Conservation (phyloP, 2,888 invertebrate genomes). For the Leptinotarsa rubiginosa region DNA sequence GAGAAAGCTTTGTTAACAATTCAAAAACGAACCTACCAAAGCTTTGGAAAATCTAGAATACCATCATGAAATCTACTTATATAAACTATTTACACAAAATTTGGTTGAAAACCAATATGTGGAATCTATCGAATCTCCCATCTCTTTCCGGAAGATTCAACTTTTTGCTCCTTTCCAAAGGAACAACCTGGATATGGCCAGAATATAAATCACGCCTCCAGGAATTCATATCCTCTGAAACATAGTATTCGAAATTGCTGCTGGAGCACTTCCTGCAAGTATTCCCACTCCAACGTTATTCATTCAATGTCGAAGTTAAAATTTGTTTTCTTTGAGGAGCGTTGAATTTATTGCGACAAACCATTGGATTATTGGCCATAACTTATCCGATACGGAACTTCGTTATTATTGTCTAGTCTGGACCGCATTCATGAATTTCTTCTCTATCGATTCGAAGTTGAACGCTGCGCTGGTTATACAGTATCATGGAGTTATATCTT, state of each 20-base stretch:
- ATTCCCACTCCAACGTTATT: conserved; percentile 41
- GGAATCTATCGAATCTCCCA: too few relatives aligned
- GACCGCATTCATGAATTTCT: conserved; percentile 52
- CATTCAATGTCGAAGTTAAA: conserved; percentile 45
- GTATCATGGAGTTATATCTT: conserved; percentile 61
- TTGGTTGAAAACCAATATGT: too few relatives aligned
- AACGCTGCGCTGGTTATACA: conserved; percentile 48
- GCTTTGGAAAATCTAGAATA: too few relatives aligned
- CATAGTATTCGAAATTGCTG: conserved; percentile 38
- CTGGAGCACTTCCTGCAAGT: conserved; percentile 42
- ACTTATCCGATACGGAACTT: conserved; percentile 50
- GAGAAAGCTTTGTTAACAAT: too few relatives aligned
- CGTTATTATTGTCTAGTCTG: conserved; percentile 52
- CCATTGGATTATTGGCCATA: conserved; percentile 51
- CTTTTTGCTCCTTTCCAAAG: too few relatives aligned
- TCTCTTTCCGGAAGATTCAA: too few relatives aligned
- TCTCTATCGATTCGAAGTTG: conserved; percentile 57
- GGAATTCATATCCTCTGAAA: conserved; percentile 36
- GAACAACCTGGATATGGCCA: background rate
- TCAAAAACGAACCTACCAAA: too few relatives aligned
- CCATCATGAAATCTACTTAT: too few relatives aligned
- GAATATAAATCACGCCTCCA: conserved; percentile 34
- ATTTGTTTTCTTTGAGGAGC: conserved; percentile 49
- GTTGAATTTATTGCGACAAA: conserved; percentile 52
- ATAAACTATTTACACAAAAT: too few relatives aligned